These are phyloP conservation scores for Proteles cristata DNA, from an alignment of 2,113 vertebrate genomes.

Conservation along the genomic window DNA sequence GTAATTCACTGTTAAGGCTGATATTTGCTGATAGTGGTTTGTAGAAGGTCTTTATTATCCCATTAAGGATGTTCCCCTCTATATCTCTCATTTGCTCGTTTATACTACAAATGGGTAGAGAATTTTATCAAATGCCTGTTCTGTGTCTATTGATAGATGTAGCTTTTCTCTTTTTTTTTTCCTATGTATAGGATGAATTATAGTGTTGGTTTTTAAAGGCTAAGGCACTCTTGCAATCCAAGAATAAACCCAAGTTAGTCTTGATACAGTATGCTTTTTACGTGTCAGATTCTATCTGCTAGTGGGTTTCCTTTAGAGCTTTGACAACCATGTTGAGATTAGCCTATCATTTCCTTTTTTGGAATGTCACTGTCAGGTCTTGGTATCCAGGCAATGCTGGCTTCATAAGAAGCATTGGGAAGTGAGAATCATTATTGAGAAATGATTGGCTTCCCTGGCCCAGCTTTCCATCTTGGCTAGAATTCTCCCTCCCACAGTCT, in stretches of 20 bases:
- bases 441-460: not conserved
- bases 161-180: not conserved
- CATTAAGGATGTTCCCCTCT: not conserved
- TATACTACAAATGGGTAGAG: not conserved
- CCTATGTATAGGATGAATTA: not conserved
- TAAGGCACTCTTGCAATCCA: not conserved
- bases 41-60: not conserved
- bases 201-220: not conserved
- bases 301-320: not conserved
- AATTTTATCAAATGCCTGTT: constrained; percentile 22
- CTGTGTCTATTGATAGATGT: not conserved
- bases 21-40: not conserved
- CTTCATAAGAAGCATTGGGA: not conserved
- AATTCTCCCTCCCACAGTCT: not conserved
- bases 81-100: not conserved
- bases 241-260: not conserved
- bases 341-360: not conserved
- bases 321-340: not conserved
- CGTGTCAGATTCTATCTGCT: not conserved
- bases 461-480: not conserved
- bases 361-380: not conserved
- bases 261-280: not conserved
- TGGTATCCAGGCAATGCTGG: not conserved
- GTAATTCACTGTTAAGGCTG: not conserved
- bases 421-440: not conserved